Base-by-base conservation (phyloP, 2,888 invertebrate species). In the Dorcus parallelipipedus region DNA sequence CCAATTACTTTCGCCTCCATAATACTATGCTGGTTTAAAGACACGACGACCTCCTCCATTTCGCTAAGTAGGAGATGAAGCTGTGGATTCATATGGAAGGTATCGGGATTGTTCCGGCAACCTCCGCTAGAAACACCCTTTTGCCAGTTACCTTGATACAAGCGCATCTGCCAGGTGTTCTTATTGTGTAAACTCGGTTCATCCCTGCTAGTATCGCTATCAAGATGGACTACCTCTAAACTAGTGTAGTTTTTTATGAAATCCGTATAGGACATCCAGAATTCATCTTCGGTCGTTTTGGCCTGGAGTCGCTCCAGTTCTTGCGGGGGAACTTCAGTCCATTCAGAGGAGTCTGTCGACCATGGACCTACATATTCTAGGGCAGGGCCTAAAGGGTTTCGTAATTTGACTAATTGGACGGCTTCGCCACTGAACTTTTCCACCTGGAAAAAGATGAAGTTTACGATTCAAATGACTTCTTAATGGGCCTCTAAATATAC, bases 1-100 rank as follows among this genome's bases (percentile, higher is more conserved):
- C 95, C 95, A 64, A 95, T 91, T 4, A 94, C 93, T 81, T 94
- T 93, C 9, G 95, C 94, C 76, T 95, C 95, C 83, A 94, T 90
- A 52, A 94, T 90, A 62, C 91, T 91, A 76, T 95, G 93, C 73
- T 95, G 95, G 75, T 92, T 92, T 9, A 95, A 79, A 0, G 93
- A 93, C 52, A 95, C 87, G 9, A 95, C 85, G 7, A 93, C 87
- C 76, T 91, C 90, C 72, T 91, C 90, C 80, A 86, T 85, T 73
- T 93, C 93, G 68, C 86, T 87, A 38, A 95, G 77, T 48, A 87
- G 84, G 49, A 95, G 76, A 70, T 94, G 88, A 42, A 95, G 81
- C 80, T 95, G 95, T 0, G 95, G 95, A 78, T 95, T 95, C 73
- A 94, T 92, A 76, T 95, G 94, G 76, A 95, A 95, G 42, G 93